Percentiles rank a stretch among this genome's conserved stretches.
Evolutionary conservation across 1,140 invertebrate genomes (phyloP).

Genomic region (Phocides pigmalion): DNA sequence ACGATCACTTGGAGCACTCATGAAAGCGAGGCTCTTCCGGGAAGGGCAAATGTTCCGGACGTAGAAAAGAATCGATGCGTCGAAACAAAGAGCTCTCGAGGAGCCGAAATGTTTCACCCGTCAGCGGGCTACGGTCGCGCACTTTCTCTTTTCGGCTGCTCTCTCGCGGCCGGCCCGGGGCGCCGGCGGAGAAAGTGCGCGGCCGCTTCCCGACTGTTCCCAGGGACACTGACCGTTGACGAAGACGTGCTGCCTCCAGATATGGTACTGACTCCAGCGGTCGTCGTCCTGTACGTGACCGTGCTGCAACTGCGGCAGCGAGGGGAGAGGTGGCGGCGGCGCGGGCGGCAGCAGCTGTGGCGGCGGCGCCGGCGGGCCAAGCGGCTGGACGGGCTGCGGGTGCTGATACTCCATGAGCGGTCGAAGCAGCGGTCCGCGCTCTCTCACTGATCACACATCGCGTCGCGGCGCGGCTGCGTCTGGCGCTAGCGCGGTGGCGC

Average conservation of each 20-base stretch:
- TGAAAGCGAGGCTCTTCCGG: neutral
- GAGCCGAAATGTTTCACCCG: constrained; percentile 36
- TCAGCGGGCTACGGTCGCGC: constrained; percentile 44
- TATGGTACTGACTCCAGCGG: constrained; percentile 85
- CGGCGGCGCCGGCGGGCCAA: constrained; percentile 67
- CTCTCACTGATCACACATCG: constrained; percentile 71
- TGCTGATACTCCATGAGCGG: constrained; percentile 71
- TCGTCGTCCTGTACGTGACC: constrained; percentile 80
- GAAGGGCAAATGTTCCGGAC: neutral
- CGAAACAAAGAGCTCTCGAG: constrained; percentile 35
- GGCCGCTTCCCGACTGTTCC: constrained; percentile 44
- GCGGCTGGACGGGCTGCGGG: constrained; percentile 60
- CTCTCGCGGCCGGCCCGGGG: constrained; percentile 41
- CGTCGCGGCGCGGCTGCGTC: constrained; percentile 49
- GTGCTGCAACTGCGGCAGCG: constrained; percentile 75
- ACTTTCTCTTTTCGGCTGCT: constrained; percentile 61
- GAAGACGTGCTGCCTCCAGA: constrained; percentile 86
- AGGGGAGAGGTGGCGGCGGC: constrained; percentile 68
- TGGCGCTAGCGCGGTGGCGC: constrained; percentile 41
- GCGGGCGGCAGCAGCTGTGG: constrained; percentile 62
- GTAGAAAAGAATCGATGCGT: neutral
- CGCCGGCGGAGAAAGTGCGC: constrained; percentile 59
- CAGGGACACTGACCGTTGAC: constrained; percentile 83
- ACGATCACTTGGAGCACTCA: constrained; percentile 13
- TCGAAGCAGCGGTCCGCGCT: constrained; percentile 39